Percentiles rank a stretch among this genome's conserved stretches.
These are phyloP conservation scores for Typhlichthys subterraneus DNA, from an alignment of 2,797 vertebrate species.

Conservation along the genomic window DNA sequence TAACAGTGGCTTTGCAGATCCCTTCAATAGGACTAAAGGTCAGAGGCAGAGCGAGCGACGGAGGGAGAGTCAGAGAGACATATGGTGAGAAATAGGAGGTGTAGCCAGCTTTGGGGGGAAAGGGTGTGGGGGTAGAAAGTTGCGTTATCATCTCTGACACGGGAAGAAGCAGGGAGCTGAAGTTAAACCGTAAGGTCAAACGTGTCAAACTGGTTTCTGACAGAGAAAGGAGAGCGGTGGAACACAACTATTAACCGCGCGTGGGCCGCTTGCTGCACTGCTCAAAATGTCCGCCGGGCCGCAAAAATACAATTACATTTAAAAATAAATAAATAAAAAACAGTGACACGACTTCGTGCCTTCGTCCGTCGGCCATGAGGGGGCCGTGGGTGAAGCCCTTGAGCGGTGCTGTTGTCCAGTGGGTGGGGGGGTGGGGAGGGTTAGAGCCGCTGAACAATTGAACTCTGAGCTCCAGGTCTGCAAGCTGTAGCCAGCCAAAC, in stretches of 20 bases:
- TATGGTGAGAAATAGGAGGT: conserved; percentile 2
- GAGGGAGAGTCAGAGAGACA: conserved; percentile 18
- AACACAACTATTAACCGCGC: too few species aligned
- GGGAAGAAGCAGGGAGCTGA: neutral
- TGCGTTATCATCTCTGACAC: conserved; percentile 15
- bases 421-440: conserved; percentile 13
- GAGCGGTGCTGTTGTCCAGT: conserved; percentile 14
- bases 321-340: too few species aligned
- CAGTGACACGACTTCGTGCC: too few species aligned
- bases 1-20: conserved; percentile 52
- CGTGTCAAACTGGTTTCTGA: too few species aligned
- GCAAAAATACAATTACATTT: too few species aligned
- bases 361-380: too few species aligned
- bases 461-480: conserved; percentile 10
- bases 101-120: neutral
- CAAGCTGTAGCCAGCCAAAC: conserved; percentile 17
- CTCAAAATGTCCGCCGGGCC: too few species aligned
- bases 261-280: too few species aligned
- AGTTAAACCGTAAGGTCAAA: neutral
- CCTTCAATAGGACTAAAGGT: conserved; percentile 50
- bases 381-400: neutral
- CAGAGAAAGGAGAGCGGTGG: too few species aligned
- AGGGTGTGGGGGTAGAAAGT: neutral
- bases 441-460: conserved; percentile 15
- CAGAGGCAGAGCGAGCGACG: neutral